phyloP scores from a whole-genome alignment of 2,888 invertebrate species.

The Drosophila pseudotakahashii region DNA sequence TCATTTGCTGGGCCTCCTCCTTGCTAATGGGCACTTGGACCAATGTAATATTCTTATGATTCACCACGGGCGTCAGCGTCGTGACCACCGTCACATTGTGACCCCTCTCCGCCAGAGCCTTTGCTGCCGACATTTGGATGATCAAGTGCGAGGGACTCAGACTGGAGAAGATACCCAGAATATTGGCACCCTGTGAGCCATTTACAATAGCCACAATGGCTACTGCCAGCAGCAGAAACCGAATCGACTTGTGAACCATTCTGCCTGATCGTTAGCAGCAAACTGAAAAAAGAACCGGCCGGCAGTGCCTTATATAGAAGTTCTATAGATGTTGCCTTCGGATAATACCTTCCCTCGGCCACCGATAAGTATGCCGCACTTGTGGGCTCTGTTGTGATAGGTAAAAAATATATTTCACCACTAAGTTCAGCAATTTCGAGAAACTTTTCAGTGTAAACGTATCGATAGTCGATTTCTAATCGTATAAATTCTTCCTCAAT shows the following conservation, averaged over 20 bases:
- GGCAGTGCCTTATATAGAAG: neutral
- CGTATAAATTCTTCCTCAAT: too few relatives aligned
- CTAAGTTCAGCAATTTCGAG: too few relatives aligned
- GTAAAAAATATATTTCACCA: too few relatives aligned
- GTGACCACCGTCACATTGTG: constrained; percentile 60
- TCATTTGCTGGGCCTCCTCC: neutral
- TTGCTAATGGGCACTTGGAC: neutral
- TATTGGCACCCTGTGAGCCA: constrained; percentile 47
- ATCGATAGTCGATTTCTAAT: too few relatives aligned
- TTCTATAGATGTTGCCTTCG: too few relatives aligned
- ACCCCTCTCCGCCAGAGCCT: constrained; percentile 33
- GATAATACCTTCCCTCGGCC: neutral
- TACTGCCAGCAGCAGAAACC: constrained; percentile 13
- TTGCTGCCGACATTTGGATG: constrained; percentile 41
- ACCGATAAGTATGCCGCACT: too few relatives aligned
- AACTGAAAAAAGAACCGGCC: neutral
- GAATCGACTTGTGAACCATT: neutral
- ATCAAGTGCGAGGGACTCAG: constrained; percentile 77
- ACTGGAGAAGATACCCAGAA: constrained; percentile 49
- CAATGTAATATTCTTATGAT: neutral
- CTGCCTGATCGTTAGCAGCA: neutral
- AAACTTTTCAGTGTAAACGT: too few relatives aligned
- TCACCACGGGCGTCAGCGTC: constrained; percentile 39
- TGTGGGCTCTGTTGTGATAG: too few relatives aligned
- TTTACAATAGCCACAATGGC: constrained; percentile 21